phyloP scores from a whole-genome alignment of 2,113 vertebrate genomes.

The Murina feae region DNA sequence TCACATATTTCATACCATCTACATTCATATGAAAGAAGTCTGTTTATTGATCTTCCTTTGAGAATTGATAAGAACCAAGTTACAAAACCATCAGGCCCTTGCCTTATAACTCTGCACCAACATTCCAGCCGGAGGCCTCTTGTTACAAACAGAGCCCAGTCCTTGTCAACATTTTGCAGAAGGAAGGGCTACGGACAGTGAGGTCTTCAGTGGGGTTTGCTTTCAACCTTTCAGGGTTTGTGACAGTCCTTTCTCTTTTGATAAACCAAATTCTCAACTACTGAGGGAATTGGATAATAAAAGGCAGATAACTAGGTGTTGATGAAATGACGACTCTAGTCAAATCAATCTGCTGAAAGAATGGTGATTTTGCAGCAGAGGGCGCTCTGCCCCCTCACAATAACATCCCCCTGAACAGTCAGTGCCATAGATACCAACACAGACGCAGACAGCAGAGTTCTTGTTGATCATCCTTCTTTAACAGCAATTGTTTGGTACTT shows the following conservation, averaged over 20 bases:
- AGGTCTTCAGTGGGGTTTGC: constrained; percentile 5
- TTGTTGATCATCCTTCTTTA: neutral
- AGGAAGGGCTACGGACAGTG: neutral
- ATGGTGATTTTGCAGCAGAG: constrained; percentile 35
- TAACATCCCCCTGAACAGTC: fast-evolving
- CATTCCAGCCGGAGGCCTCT: neutral
- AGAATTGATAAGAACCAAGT: constrained; percentile 48
- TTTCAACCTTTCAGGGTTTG: neutral
- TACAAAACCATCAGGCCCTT: neutral
- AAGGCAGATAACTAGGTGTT: neutral
- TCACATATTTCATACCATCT: constrained; percentile 71
- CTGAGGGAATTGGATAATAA: neutral
- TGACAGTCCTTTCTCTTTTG: neutral
- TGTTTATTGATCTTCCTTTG: constrained; percentile 65
- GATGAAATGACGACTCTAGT: neutral
- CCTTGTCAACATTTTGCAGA: neutral
- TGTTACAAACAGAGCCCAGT: constrained; percentile 28
- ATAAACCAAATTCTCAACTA: constrained; percentile 31
- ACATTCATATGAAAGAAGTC: constrained; percentile 76
- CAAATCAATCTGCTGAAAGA: neutral
- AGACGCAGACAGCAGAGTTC: constrained; percentile 30
- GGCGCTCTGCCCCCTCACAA: constrained; percentile 47
- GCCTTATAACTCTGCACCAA: neutral
- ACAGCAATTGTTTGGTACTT: constrained; percentile 15
- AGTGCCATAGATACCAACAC: constrained; percentile 28